These are phyloP conservation scores for Rhincodon typus DNA, from an alignment of 2,797 vertebrate species.

Conservation along the genomic window DNA sequence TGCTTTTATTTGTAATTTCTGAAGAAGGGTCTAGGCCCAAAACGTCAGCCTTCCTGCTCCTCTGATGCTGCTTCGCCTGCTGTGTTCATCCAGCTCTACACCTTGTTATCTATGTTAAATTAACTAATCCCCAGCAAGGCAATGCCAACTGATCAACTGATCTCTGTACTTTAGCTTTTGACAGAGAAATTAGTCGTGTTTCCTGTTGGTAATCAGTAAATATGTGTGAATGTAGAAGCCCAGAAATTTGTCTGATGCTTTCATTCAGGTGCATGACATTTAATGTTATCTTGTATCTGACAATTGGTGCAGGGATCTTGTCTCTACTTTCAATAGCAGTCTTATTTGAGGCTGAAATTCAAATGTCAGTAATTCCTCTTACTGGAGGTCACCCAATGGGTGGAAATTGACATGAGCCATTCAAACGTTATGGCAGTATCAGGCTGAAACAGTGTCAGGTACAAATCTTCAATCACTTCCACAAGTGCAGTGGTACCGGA, in stretches of 20 bases:
- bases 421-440: neutral
- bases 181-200: neutral
- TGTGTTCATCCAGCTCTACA: no score
- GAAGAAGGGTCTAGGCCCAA: no score
- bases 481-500: no score
- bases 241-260: neutral
- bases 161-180: neutral
- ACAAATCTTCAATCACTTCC: neutral
- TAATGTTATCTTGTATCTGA: neutral
- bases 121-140: neutral
- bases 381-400: neutral
- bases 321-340: neutral
- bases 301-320: neutral
- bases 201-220: neutral
- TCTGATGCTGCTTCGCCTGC: no score
- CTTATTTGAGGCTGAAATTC: neutral
- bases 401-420: neutral
- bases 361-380: neutral
- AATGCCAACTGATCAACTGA: neutral
- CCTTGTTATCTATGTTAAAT: no score
- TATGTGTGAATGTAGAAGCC: neutral
- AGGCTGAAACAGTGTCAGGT: neutral
- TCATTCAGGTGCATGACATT: neutral
- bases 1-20: no score
- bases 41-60: no score